phyloP scores from a whole-genome alignment of 2,113 vertebrate species.

The Helogale parvula region DNA sequence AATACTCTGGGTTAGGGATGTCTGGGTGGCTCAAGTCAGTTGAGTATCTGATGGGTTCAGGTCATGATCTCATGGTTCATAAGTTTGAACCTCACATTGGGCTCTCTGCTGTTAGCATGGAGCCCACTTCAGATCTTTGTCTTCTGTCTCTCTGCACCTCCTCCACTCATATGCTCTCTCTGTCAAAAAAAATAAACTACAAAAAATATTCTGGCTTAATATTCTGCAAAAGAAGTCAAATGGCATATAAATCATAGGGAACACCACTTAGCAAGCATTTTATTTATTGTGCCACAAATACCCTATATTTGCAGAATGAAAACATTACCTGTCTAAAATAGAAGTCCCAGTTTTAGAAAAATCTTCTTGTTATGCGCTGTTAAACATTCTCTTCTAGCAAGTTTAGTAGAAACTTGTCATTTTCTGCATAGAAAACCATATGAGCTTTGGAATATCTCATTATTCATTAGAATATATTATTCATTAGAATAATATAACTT shows the following conservation, averaged over 20 bases:
- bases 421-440: background rate
- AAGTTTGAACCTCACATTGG: no score
- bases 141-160: no score
- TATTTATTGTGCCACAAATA: background rate
- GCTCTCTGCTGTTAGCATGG: no score
- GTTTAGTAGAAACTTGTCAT: background rate
- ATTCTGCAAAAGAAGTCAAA: background rate
- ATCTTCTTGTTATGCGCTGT: background rate
- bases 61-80: no score
- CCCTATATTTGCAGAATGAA: background rate
- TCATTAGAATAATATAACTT: background rate
- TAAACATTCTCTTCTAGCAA: background rate
- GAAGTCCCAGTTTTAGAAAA: background rate
- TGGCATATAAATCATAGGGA: background rate
- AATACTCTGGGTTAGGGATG: background rate
- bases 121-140: no score
- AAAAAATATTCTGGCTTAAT: background rate
- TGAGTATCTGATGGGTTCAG: no score
- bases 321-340: background rate
- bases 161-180: no score
- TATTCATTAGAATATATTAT: no score
- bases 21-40: no score
- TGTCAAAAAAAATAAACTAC: no score
- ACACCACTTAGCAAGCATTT: background rate
- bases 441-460: conserved; percentile 23